Evolutionary conservation across 2,888 invertebrate genomes (phyloP), one percentile per base, ranked within the genome.

Genomic region (Ichneumoninae sp.): DNA sequence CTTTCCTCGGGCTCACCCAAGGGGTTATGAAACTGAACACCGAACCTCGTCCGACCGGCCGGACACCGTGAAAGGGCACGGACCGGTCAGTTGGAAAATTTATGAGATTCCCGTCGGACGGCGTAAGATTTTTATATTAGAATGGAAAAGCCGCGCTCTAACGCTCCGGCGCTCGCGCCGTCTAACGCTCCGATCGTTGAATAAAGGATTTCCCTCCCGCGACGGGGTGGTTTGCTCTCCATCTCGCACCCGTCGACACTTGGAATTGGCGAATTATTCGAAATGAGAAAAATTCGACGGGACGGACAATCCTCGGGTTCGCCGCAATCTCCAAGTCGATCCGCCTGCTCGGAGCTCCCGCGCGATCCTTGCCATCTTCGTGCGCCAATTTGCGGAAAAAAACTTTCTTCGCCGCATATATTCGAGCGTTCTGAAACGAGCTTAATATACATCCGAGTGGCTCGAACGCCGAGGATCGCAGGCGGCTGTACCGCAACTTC

Each of bases 11-110:
- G 85, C 82, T 76, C 81, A 26, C 52, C 33, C 62, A 81, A 86
- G 86, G 87, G 89, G 86, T 89, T 88, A 30, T 60, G 60, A 60
- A 60, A 60, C 60, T 30, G 60, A 89, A 87, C 79, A 83, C 47
- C 74, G 54, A 74, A 89, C 71, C 30, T 30, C 30, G 5, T 30
- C 30, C 75, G 52, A 71, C 69, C 54, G 52, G 86, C 72, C 75
- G 69, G 82, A 75, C 83, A 74, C 83, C 47, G 83, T 86, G 62
- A 54, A 19, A 44, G 86, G 76, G 83, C 33, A 60, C 30, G 1
- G 26, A 57, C 69, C 68, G 89, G 88, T 88, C 89, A 89, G 87
- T 86, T 85, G 19, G 54, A 70, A 71, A 88, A 90, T 91, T 90
- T 91, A 91, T 90, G 80, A 77, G 72, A 70, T 77, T 76, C 82